Percentiles rank a stretch among this genome's conserved stretches.
Conservation (phyloP, 1,140 invertebrate genomes). For the Pseudoatta argentina region DNA sequence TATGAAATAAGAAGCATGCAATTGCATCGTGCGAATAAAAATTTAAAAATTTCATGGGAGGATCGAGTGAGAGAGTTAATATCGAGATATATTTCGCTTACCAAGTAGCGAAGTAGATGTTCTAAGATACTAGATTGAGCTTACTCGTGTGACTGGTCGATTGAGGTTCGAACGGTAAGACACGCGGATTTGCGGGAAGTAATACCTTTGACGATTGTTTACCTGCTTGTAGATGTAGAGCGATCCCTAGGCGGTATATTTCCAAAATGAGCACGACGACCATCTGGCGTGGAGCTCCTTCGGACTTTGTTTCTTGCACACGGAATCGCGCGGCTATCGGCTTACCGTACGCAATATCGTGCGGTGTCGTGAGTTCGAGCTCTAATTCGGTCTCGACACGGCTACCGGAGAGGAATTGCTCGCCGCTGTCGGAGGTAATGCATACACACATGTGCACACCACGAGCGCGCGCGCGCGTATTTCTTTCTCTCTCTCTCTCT, state of each 20-base stretch:
- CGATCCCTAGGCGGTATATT: neutral
- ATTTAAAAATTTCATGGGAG: neutral
- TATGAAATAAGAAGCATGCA: neutral
- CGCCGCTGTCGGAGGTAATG: neutral
- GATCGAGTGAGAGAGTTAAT: neutral
- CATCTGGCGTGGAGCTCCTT: constrained; percentile 30
- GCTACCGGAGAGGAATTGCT: constrained; percentile 72
- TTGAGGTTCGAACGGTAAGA: neutral
- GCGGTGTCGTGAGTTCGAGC: constrained; percentile 10
- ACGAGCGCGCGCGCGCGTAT: neutral
- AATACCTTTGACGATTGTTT: constrained; percentile 70
- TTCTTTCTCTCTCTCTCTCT: neutral
- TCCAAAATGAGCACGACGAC: neutral
- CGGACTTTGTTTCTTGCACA: neutral
- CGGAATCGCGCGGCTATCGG: constrained; percentile 61
- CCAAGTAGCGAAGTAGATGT: neutral
- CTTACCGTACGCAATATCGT: constrained; percentile 53
- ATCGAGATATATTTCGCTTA: neutral
- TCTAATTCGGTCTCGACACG: constrained; percentile 14
- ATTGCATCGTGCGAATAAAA: neutral
- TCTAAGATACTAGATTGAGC: neutral
- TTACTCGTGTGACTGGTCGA: no score
- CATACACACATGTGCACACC: neutral
- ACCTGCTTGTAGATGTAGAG: constrained; percentile 59
- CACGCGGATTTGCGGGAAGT: constrained; percentile 35